Evolutionary conservation across 1,140 invertebrate species (phyloP), one percentile per base, ranked within the genome.

Genomic region (Antheraea pernyi): DNA sequence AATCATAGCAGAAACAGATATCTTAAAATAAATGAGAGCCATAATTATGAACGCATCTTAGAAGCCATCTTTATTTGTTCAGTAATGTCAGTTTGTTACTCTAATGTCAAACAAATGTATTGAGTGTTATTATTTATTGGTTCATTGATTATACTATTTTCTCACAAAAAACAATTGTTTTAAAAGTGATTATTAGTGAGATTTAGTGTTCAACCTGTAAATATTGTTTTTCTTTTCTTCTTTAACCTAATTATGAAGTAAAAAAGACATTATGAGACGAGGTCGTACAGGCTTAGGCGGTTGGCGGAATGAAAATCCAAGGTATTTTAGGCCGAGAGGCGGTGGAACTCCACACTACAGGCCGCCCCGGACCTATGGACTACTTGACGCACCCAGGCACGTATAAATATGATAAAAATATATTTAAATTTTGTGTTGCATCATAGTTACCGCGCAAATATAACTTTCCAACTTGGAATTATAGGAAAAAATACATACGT

Each of bases 241-340:
- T 65, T 37, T 30, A 9, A 19, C 16, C 16, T 42, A 22, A 74
- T 59, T 73, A 79, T 86, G 81, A 67, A 76, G 39, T 85, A 81
- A 84, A 65, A 63, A 65, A 79, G 68, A 67, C 72, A 91, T 72
- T 73, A 91, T 91, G 89, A 83, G 88, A 68, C 87, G 89, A 88
- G 87, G 89, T 91, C 88, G 89, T 74, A 65, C 82, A 60, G 82
- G 84, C 73, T 80, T 82, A 68, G 86, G 86, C 74, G 88, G 86
- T 82, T 91, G 89, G 89, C 83, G 89, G 76, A 85, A 74, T 84
- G 89, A 89, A 80, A 84, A 84, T 79, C 82, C 81, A 16, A 86
- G 88, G 70, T 85, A 88, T 76, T 89, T 83, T 71, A 88, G 87
- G 69, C 81, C 87, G 42, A 81, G 86, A 83, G 75, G 74, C 74